A percentile compares a stretch with the other conserved stretches of the same genome.
These are phyloP conservation scores for Phenganax stokvisi DNA, from an alignment of 92 coral and sea anemone genomes.

Conservation along the genomic window DNA sequence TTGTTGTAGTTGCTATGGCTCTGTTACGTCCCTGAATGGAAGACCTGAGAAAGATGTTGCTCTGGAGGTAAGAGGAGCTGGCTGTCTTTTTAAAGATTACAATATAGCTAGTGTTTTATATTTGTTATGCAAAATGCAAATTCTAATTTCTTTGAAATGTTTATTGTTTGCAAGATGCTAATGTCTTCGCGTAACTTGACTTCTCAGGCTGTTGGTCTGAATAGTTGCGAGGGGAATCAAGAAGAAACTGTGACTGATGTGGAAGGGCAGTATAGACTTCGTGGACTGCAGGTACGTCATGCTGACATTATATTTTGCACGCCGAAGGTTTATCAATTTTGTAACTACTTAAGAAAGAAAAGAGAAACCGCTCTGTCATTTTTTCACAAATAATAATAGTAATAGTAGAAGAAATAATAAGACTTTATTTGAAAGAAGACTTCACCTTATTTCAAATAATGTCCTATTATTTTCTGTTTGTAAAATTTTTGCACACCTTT, in stretches of 20 bases:
- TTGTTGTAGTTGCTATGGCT: constrained; percentile 76
- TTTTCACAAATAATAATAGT: too few relatives aligned
- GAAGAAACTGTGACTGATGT: constrained; percentile 91
- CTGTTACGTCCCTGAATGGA: constrained; percentile 78
- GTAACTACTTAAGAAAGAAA: background rate
- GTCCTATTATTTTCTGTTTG: too few relatives aligned
- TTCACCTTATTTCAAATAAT: too few relatives aligned
- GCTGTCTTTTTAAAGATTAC: background rate
- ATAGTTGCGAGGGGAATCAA: constrained; percentile 90
- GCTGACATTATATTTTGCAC: background rate
- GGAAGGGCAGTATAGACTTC: constrained; percentile 80
- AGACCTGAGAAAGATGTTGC: constrained; percentile 77
- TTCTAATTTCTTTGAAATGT: background rate
- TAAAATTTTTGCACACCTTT: too few relatives aligned
- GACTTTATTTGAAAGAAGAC: too few relatives aligned
- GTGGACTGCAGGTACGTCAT: constrained; percentile 80
- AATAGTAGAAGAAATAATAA: too few relatives aligned
- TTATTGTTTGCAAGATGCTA: background rate
- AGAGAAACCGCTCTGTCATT: background rate
- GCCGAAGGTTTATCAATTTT: background rate
- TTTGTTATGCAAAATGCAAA: background rate
- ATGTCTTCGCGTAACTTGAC: background rate
- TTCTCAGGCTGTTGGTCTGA: constrained; percentile 77
- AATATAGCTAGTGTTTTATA: background rate
- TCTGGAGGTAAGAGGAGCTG: constrained; percentile 59